phyloP scores from a whole-genome alignment of 2,113 vertebrate species.

The Sclerurus mexicanus region DNA sequence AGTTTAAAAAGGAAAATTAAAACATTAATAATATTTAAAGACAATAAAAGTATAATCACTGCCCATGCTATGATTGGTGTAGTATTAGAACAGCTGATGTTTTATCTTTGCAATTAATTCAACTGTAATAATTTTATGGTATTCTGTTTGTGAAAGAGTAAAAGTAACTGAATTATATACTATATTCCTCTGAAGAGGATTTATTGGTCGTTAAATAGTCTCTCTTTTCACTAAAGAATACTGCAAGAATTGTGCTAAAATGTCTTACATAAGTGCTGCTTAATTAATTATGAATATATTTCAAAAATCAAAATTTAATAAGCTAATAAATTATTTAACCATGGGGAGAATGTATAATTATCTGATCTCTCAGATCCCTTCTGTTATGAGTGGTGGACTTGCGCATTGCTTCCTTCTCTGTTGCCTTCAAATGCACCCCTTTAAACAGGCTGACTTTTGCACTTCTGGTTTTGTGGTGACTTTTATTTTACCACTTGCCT shows the following conservation, averaged over 20 bases:
- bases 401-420: background rate
- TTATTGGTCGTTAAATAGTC: background rate
- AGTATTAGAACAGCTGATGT: background rate
- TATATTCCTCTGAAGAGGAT: background rate
- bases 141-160: background rate
- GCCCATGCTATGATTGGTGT: background rate
- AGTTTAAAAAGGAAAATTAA: background rate
- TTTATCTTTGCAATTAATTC: background rate
- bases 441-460: background rate
- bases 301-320: slow-evolving; percentile 50
- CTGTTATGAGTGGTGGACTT: background rate
- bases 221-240: background rate
- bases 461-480: background rate
- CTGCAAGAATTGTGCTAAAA: background rate
- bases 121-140: background rate
- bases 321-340: slow-evolving; percentile 38
- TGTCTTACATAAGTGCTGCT: background rate
- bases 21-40: background rate
- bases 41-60: background rate
- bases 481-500: background rate
- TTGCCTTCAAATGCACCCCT: background rate
- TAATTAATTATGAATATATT: slow-evolving; percentile 51
- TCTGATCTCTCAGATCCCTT: background rate
- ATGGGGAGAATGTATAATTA: background rate
- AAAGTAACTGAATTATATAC: background rate